Base-by-base conservation (phyloP, 2,797 vertebrate genomes). In the Babyrousa celebensis region DNA sequence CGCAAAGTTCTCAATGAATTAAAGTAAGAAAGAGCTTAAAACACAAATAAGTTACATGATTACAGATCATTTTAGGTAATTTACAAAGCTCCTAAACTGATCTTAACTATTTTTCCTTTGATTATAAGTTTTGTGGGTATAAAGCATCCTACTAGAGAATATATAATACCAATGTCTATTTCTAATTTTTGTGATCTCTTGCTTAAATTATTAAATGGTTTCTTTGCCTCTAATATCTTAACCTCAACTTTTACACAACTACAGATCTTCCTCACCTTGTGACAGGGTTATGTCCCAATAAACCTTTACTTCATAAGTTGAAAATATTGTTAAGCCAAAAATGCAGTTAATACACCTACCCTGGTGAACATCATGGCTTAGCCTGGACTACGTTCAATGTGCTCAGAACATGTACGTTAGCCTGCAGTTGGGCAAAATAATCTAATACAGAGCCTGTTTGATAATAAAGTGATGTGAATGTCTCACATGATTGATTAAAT, bases 51-150 rank as follows among this genome's bases (percentile, higher is more conserved):
- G 17, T 56, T 93, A 77, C 16, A 74, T n/a, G 23, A 52, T 12
- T 85, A 85, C 21, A 62, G 21, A 91, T 32, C 32, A 83, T 79
- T 83, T 88, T 65, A 77, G 36, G 15, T 58, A 63, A 91, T 52
- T 75, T 85, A 79, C 32, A 71, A 70, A 88, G 82, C 16, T 91
- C 60, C 54, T 74, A 83, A 79, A 62, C 20, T 78, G 32, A 89
- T 14, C 20, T 62, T 27, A 79, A 89, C 60, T 93, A 43, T 79
- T 94, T 85, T 74, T 36, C 63, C 54, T 88, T 65, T 77, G 54
- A 93, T 80, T 93, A 80, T 32, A 80, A 85, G 75, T 85, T 85
- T 88, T 95, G 79, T 21, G 40, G 48, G 17, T 75, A 80, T 29
- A 90, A 92, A 83, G 80, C 12, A 27, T 23, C 48, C 52, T 91